Percentiles rank a stretch among this genome's conserved stretches.
Evolutionary conservation across 2,797 vertebrate species (phyloP).

Genomic region (Graptemys geographica): DNA sequence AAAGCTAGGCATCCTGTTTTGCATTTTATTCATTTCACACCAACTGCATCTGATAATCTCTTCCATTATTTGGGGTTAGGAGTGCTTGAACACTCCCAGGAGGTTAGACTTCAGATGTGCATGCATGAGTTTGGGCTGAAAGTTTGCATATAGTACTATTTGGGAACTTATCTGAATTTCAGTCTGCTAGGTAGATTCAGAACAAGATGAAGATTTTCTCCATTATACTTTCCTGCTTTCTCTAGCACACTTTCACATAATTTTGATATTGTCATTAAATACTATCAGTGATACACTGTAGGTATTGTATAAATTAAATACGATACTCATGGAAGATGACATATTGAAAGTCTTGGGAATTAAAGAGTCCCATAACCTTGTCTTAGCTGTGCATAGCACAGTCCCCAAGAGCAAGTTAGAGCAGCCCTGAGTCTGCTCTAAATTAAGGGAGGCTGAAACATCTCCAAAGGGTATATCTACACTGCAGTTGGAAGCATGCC

Average conservation of each 20-base stretch:
- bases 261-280: neutral
- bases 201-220: conserved; percentile 28
- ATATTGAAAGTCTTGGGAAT: neutral
- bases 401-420: no score
- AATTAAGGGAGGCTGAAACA: neutral
- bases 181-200: neutral
- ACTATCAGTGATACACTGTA: neutral
- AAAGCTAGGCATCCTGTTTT: conserved; percentile 52
- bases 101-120: conserved; percentile 66
- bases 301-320: neutral
- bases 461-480: neutral
- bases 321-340: neutral
- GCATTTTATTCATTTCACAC: conserved; percentile 75
- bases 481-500: no score
- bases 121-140: neutral
- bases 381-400: rapidly evolving
- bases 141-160: conserved; percentile 29
- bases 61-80: conserved; percentile 64
- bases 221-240: neutral
- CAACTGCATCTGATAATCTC: conserved; percentile 66
- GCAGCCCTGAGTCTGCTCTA: neutral
- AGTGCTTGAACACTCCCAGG: conserved; percentile 49
- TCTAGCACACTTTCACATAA: neutral
- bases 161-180: neutral
- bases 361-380: neutral